Base-by-base conservation (phyloP, 2,888 invertebrate genomes). In the Chrysopilus asiliformis region DNA sequence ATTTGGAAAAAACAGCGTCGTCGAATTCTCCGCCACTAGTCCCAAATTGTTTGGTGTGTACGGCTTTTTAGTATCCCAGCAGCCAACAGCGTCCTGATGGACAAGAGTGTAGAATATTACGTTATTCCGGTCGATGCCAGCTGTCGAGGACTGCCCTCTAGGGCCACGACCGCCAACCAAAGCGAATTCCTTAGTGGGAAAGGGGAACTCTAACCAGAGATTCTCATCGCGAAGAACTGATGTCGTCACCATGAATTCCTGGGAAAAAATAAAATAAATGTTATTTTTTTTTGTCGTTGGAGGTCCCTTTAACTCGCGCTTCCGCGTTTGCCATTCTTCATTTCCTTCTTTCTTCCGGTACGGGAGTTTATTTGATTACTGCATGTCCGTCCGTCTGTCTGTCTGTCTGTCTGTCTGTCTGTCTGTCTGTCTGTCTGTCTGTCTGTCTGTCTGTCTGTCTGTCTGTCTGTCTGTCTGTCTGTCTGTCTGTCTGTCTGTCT, bases 31-130 rank as follows among this genome's bases (percentile, higher is more conserved):
- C 0, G 76, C 79, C 2, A 81, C 67, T 2, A 77, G 58, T 0
- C 73, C 79, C 14, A 74, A 60, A 47, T 76, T 78, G 7, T 63
- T 62, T 19, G 71, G 68, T 26, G 63, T 66, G 51, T 83, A 83
- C 0, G 76, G 71, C 47, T 80, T 81, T 1, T 67, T 66, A 0
- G 75, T 76, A 49, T 86, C 77, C 86, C 86, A 86, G 51, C 86
- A 86, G 28, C 78, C 82, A 1, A 87, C 62, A 12, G 76, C 73
- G 51, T 85, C 81, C 38, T 73, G 69, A 34, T 78, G 76, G 1
- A 85, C 80, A 55, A 83, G 69, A 53, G 86, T 84, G 52, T 72
- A 84, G 56, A 77, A 85, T 74, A 85, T 75, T 0, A 86, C 70
- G 27, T 71, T 69, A 43, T 71, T 69, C 25, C 68, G 65, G 43